Base-by-base conservation (phyloP, 2,888 invertebrate genomes). In the Lycaena phlaeas region DNA sequence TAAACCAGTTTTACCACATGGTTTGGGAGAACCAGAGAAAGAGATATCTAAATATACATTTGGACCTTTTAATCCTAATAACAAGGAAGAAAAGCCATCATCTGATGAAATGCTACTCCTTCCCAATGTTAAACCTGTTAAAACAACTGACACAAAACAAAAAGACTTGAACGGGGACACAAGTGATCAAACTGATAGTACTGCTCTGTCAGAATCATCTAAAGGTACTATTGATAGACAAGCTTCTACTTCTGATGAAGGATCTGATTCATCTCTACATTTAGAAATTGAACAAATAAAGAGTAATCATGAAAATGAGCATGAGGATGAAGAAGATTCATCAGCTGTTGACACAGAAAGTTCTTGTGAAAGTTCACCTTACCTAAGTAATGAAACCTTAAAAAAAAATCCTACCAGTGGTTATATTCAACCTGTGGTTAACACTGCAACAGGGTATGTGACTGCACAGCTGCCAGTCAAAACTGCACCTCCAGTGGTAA, bases 1-100 rank as follows among this genome's bases (percentile, higher is more conserved):
- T 14, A 88, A 88, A 57, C 87, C 90, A 9, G 88, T 88, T 52
- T 65, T 92, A 46, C 92, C 92, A 14, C 87, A 87, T 36, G 91
- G 91, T 2, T 65, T 92, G 43, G 86, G 69, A 39, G 66, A 77
- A 44, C 76, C 76, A 18, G 76, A 81, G 51, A 84, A 85, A 52
- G 85, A 82, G 49, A 63, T 67, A 45, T 63, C 69, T 2, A 85
- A 85, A 52, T 78, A 74, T 49, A 58, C 73, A 11, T 79, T 71
- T 52, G 68, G 68, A 36, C 69, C 63, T 37, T 76, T 78, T 71
- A 76, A 70, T 54, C 71, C 77, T 39, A 57, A 71, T 14, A 70
- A 53, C 37, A 82, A 79, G 54, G 82, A 84, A 31, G 84, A 82
- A 27, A 84, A 84, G 48, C 69, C 76, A 43, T 68, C 79, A 14